Conservation (phyloP, 2,113 vertebrate species). For the Petrocephalus microphthalmus region DNA sequence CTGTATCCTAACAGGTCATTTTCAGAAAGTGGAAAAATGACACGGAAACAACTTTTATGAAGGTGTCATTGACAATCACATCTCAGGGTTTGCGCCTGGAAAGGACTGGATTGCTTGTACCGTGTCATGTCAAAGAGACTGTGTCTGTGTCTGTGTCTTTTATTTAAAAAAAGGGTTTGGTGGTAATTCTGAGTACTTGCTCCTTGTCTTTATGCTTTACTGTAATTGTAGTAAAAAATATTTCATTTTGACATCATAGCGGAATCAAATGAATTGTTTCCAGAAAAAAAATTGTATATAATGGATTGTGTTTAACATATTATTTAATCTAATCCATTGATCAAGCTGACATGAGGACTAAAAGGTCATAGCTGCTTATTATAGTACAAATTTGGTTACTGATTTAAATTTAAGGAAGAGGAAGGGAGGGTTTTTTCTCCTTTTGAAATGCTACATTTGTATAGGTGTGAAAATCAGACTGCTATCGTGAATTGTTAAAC, state of each 20-base stretch:
- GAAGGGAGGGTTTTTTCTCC: not conserved
- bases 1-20: not conserved
- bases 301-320: not conserved
- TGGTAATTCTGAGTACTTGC: slow-evolving; percentile 57
- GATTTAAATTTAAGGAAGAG: not conserved
- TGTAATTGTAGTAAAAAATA: not conserved
- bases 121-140: slow-evolving; percentile 11
- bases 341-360: not conserved
- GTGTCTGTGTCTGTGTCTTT: not conserved
- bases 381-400: not conserved
- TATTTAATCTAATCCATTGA: not conserved
- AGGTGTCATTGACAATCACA: not conserved
- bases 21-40: not conserved
- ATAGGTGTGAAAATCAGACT: not conserved
- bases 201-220: not conserved
- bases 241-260: not conserved
- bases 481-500: not conserved
- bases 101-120: not conserved
- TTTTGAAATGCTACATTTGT: not conserved
- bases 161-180: slow-evolving; percentile 59
- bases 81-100: not conserved
- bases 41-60: not conserved
- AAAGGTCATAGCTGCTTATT: not conserved
- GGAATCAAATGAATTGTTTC: not conserved
- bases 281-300: not conserved